Base-by-base conservation (phyloP, 2,113 vertebrate genomes). In the Phylloscopus whistleri region DNA sequence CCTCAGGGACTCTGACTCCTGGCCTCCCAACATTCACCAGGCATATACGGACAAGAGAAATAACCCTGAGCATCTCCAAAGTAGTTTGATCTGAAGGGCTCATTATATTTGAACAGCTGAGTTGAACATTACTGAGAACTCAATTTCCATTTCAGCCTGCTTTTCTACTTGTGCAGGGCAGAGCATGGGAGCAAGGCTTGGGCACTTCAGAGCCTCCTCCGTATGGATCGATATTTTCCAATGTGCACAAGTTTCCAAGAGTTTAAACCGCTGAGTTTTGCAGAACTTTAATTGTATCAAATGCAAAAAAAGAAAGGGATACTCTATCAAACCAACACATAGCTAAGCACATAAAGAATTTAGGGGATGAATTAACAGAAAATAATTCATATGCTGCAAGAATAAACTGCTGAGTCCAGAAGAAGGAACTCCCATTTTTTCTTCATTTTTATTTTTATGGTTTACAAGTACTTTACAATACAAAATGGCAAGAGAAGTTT, bases 241-340 rank as follows among this genome's bases (percentile, higher is more conserved):
- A 46, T 69, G 37, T 56, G 74, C n/a, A 16, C n/a, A 60, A 64
- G 48, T 90, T 95, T 92, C 75, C 73, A n/a, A 67, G 63, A 74
- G 44, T 88, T 93, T 76, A 94, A 96, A 92, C 18, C 8, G 49
- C 90, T 81, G 88, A 86, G 87, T 92, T 95, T 90, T 90, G 79
- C 93, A 94, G 82, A 90, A 79, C 72, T 97, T 92, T 78, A 95
- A 93, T 92, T 88, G 52, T 76, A 92, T 88, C 30, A 78, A 86
- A 90, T 84, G 83, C 55, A 78, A 94, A 93, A 93, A 87, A 81
- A 69, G 43, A 81, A 95, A 86, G 37, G 64, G 68, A 52, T 74
- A 37, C 60, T 96, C 23, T 90, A 68, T 94, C 72, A 94, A 95
- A 86, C 20, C 30, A 93, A 60, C 44, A 48, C 52, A 55, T 49